Percentiles rank a stretch among this genome's conserved stretches.
These are phyloP conservation scores for Temnothorax rugatulus DNA, from an alignment of 2,888 invertebrate species.

Conservation along the genomic window DNA sequence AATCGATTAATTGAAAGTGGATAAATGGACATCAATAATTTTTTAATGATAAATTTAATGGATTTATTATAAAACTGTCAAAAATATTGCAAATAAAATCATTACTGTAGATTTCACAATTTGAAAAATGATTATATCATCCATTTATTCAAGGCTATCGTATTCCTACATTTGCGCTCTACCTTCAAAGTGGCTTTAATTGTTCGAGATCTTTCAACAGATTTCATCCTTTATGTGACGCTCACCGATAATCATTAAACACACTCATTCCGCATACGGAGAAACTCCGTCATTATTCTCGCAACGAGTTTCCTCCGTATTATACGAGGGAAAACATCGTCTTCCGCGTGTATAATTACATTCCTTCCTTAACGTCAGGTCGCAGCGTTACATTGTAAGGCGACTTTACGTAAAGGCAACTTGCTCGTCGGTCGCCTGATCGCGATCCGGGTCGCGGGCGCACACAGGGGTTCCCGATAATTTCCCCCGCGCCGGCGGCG, in stretches of 20 bases:
- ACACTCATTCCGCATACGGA: conserved; percentile 25
- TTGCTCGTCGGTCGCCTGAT: conserved; percentile 9
- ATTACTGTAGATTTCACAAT: neutral
- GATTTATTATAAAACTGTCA: neutral
- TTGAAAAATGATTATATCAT: neutral
- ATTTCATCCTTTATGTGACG: conserved; percentile 11
- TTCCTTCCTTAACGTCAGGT: conserved; percentile 14
- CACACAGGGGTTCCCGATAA: conserved; percentile 27
- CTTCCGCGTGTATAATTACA: conserved; percentile 41
- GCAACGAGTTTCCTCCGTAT: conserved; percentile 14
- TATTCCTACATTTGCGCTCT: neutral
- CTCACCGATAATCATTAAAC: conserved; percentile 13
- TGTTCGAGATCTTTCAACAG: neutral
- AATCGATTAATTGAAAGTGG: neutral
- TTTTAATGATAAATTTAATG: neutral
- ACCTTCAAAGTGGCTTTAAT: neutral
- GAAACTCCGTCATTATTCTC: conserved; percentile 41
- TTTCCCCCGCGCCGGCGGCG: conserved; percentile 35
- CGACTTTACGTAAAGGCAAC: conserved; percentile 39
- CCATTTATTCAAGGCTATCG: neutral
- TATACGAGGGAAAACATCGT: conserved; percentile 9
- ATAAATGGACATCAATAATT: neutral
- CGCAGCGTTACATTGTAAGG: conserved; percentile 13
- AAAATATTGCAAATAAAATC: neutral
- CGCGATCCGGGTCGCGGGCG: conserved; percentile 34